These are phyloP conservation scores for Eretmodus cyanostictus DNA, from an alignment of 2,113 vertebrate genomes.

Conservation along the genomic window DNA sequence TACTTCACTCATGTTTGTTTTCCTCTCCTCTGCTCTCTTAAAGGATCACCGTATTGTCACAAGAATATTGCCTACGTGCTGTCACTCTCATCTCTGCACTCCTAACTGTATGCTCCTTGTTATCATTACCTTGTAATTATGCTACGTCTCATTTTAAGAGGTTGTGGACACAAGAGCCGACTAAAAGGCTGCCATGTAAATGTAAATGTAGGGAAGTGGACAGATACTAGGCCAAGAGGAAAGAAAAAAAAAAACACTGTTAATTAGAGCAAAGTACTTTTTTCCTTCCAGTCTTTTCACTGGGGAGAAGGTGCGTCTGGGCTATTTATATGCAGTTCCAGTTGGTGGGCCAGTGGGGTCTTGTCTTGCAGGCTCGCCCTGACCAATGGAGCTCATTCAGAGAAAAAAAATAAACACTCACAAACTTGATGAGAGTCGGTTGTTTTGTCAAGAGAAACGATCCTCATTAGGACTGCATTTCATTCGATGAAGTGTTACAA, in stretches of 20 bases:
- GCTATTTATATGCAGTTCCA: constrained; percentile 40
- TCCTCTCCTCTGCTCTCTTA: background rate
- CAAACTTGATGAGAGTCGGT: background rate
- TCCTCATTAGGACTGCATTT: constrained; percentile 1
- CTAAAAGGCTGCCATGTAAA: constrained; percentile 3
- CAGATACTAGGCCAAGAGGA: background rate
- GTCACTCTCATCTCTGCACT: background rate
- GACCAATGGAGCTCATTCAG: background rate
- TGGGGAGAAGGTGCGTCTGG: constrained; percentile 19
- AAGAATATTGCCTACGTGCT: background rate
- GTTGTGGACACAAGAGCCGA: background rate
- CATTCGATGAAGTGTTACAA: background rate
- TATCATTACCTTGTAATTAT: background rate
- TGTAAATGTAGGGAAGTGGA: background rate
- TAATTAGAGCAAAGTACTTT: constrained; percentile 43
- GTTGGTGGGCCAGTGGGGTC: constrained; percentile 1
- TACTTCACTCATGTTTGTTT: background rate
- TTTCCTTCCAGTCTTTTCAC: background rate
- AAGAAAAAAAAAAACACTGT: background rate
- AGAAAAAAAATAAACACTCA: background rate
- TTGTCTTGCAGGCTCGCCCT: background rate
- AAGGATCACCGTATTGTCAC: background rate
- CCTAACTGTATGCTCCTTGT: background rate
- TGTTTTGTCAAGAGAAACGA: background rate
- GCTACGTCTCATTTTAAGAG: background rate